phyloP scores from a whole-genome alignment of 1,140 invertebrate genomes.

The Dryas iulia region DNA sequence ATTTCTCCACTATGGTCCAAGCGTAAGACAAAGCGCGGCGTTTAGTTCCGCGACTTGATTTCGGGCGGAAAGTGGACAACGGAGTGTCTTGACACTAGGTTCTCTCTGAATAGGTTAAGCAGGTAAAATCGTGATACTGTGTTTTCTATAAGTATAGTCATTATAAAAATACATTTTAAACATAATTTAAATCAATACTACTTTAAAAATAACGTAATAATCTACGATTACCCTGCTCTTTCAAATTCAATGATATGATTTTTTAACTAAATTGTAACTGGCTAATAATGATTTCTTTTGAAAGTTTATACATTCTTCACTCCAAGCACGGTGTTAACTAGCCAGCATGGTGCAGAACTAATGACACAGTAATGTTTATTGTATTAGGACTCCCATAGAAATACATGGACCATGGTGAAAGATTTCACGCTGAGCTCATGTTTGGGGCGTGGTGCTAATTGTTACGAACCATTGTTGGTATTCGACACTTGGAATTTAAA shows the following conservation, averaged over 20 bases:
- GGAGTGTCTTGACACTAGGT: too few species aligned
- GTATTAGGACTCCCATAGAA: conserved; percentile 72
- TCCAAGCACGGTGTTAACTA: conserved; percentile 54
- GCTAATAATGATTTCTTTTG: conserved; percentile 42
- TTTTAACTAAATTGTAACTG: conserved; percentile 24
- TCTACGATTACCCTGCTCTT: too few species aligned
- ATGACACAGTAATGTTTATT: conserved; percentile 77
- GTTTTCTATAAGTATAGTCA: too few species aligned
- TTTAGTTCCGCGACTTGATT: too few species aligned
- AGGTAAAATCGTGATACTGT: too few species aligned
- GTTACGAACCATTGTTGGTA: conserved; percentile 66
- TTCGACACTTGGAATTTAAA: conserved; percentile 63
- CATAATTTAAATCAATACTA: not conserved
- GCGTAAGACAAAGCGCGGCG: too few species aligned
- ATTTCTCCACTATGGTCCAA: too few species aligned
- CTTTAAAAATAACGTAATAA: not conserved
- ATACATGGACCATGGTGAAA: conserved; percentile 71
- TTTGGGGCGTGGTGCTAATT: conserved; percentile 72
- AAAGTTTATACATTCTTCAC: conserved; percentile 27
- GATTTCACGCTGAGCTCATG: conserved; percentile 71
- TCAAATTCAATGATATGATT: not conserved
- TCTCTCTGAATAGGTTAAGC: too few species aligned
- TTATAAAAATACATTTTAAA: not conserved
- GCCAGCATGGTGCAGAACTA: conserved; percentile 66
- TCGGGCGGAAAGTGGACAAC: too few species aligned